Conservation (phyloP, 2,888 invertebrate genomes). For the Dascillus cervinus region DNA sequence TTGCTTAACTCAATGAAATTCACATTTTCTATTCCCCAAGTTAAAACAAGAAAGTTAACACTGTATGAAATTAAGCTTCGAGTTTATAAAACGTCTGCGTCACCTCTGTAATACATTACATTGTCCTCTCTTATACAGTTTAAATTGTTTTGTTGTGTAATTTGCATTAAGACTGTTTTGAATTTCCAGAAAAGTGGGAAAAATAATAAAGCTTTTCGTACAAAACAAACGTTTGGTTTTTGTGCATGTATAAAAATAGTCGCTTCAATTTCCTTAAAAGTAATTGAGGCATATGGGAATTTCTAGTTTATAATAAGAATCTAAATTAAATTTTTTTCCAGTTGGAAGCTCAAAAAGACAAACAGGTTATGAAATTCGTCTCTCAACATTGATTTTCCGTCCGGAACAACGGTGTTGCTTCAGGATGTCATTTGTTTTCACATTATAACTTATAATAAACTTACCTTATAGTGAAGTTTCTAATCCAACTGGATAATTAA, state of each 20-base stretch:
- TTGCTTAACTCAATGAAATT: slow-evolving; percentile 28
- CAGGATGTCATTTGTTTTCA: slow-evolving; percentile 17
- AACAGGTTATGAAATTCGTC: slow-evolving; percentile 10
- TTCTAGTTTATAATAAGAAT: too few species aligned
- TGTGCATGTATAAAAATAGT: too few species aligned
- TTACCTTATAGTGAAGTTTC: slow-evolving; percentile 7
- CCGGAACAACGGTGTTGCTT: slow-evolving; percentile 14
- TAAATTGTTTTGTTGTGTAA: slow-evolving; percentile 29
- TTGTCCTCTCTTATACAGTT: slow-evolving; percentile 29
- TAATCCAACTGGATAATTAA: background rate
- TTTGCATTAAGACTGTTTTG: too few species aligned
- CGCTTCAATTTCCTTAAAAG: too few species aligned
- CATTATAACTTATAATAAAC: slow-evolving; percentile 19
- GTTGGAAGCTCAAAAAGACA: slow-evolving; percentile 10
- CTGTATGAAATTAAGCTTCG: slow-evolving; percentile 32
- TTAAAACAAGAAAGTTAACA: slow-evolving; percentile 30
- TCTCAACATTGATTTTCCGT: slow-evolving; percentile 16
- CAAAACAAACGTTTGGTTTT: too few species aligned
- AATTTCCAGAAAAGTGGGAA: too few species aligned
- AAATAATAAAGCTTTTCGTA: too few species aligned
- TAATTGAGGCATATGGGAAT: too few species aligned
- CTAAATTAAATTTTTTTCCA: too few species aligned
- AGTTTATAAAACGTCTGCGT: slow-evolving; percentile 21
- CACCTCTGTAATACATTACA: slow-evolving; percentile 30
- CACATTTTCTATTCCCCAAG: slow-evolving; percentile 26